Evolutionary conservation across 2,888 invertebrate species (phyloP).

Genomic region (Drosophila rubida): DNA sequence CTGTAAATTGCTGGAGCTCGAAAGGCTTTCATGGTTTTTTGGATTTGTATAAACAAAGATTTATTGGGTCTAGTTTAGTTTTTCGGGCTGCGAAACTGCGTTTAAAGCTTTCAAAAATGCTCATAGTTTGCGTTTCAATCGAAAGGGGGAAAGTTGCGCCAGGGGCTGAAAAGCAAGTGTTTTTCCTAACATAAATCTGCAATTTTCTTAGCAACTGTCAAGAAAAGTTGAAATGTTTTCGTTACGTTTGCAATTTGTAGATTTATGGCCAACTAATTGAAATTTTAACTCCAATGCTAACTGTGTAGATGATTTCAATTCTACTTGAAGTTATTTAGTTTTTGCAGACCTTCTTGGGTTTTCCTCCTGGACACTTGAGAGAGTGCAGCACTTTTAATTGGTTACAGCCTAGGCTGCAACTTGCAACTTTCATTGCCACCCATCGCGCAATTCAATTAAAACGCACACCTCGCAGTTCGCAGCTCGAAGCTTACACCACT

Average conservation of each 20-base stretch:
- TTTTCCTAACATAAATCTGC: slow-evolving; percentile 11
- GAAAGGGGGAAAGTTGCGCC: neutral
- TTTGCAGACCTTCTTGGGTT: no score
- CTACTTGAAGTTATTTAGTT: no score
- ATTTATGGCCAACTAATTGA: neutral
- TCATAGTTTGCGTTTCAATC: slow-evolving; percentile 7
- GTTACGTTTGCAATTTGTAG: neutral
- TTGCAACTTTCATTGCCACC: slow-evolving; percentile 53
- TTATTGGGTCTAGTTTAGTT: slow-evolving; percentile 61
- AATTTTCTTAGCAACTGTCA: slow-evolving; percentile 4
- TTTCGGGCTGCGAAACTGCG: slow-evolving; percentile 15
- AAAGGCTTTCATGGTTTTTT: slow-evolving; percentile 73
- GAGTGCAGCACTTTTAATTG: slow-evolving; percentile 18
- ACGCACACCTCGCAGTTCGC: slow-evolving; percentile 1
- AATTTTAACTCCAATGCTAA: no score
- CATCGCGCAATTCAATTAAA: slow-evolving; percentile 45
- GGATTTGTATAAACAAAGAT: slow-evolving; percentile 79
- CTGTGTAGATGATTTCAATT: neutral
- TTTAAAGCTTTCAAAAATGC: slow-evolving; percentile 32
- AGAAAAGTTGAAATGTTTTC: neutral
- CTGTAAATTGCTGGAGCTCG: slow-evolving; percentile 57
- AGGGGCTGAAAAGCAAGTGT: slow-evolving; percentile 8
- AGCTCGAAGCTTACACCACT: slow-evolving; percentile 15
- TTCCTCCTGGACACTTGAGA: no score
- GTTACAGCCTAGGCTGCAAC: slow-evolving; percentile 2